Conservation (phyloP, 2,888 invertebrate genomes). For the Ophion ventricosus region DNA sequence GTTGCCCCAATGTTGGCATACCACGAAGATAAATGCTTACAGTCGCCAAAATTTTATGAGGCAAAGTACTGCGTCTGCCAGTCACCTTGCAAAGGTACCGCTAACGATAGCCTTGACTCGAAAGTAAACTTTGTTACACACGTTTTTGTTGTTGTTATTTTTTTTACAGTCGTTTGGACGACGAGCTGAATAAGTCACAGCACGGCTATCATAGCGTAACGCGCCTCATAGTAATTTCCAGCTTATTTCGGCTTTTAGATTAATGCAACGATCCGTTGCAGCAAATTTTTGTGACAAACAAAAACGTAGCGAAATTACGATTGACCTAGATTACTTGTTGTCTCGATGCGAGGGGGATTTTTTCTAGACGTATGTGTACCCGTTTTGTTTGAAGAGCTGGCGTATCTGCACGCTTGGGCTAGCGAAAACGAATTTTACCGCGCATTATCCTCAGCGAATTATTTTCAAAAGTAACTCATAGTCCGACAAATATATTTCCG, state of each 20-base stretch:
- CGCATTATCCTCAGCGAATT: conserved; percentile 50
- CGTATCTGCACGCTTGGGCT: conserved; percentile 76
- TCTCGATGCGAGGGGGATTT: conserved; percentile 46
- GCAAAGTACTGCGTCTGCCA: conserved; percentile 79
- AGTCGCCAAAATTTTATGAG: conserved; percentile 79
- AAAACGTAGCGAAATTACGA: conserved; percentile 29
- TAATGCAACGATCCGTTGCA: conserved; percentile 65
- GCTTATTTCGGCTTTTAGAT: conserved; percentile 76
- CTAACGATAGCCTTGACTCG: conserved; percentile 49
- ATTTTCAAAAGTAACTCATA: conserved; percentile 5
- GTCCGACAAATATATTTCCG: background rate
- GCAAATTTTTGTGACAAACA: conserved; percentile 57
- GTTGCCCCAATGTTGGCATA: conserved; percentile 79
- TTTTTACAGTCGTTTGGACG: conserved; percentile 24
- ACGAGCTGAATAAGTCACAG: conserved; percentile 36
- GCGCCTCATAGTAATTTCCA: conserved; percentile 40
- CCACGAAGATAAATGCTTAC: conserved; percentile 80
- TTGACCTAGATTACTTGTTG: conserved; percentile 66
- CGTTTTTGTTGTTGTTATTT: conserved; percentile 23
- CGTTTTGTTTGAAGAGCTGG: conserved; percentile 46
- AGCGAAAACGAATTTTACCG: conserved; percentile 67
- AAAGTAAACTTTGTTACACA: conserved; percentile 24
- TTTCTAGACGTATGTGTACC: conserved; percentile 30
- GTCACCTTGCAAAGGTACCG: conserved; percentile 79
- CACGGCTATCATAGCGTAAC: conserved; percentile 61